phyloP scores from a whole-genome alignment of 2,797 vertebrate genomes.

The Onychomys torridus region DNA sequence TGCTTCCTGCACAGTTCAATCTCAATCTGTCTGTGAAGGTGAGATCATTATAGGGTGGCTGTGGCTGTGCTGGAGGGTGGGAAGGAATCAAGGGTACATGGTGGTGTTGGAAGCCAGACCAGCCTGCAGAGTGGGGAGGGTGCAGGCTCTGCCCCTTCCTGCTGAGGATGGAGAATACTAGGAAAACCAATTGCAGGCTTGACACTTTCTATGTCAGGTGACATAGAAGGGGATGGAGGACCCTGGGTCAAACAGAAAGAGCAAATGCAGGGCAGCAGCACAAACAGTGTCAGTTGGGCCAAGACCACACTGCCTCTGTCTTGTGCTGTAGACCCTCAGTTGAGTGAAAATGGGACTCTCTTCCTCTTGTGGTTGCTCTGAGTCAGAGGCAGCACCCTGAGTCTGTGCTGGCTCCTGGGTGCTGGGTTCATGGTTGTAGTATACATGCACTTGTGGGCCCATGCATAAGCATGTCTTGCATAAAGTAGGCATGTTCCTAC shows the following conservation, averaged over 20 bases:
- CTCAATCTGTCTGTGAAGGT: background rate
- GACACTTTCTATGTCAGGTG: background rate
- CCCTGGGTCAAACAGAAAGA: background rate
- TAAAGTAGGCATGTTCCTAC: background rate
- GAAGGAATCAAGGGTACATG: fast-evolving
- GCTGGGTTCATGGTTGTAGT: background rate
- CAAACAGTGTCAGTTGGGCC: background rate
- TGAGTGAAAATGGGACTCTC: fast-evolving
- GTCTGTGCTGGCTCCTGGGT: background rate
- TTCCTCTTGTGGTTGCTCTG: background rate
- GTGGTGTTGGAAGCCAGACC: background rate
- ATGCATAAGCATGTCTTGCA: background rate
- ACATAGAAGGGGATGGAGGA: background rate
- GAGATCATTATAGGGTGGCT: fast-evolving
- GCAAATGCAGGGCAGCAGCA: background rate
- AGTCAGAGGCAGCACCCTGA: background rate
- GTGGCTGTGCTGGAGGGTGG: background rate
- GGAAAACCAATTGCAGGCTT: background rate
- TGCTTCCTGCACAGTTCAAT: background rate
- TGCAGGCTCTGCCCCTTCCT: background rate
- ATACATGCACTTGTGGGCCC: background rate
- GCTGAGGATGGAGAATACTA: no score
- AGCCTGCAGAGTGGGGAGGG: background rate
- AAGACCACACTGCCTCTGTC: background rate
- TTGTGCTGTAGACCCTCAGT: background rate